Base-by-base conservation (phyloP, 2,113 vertebrate genomes). In the Larimichthys polyactis region DNA sequence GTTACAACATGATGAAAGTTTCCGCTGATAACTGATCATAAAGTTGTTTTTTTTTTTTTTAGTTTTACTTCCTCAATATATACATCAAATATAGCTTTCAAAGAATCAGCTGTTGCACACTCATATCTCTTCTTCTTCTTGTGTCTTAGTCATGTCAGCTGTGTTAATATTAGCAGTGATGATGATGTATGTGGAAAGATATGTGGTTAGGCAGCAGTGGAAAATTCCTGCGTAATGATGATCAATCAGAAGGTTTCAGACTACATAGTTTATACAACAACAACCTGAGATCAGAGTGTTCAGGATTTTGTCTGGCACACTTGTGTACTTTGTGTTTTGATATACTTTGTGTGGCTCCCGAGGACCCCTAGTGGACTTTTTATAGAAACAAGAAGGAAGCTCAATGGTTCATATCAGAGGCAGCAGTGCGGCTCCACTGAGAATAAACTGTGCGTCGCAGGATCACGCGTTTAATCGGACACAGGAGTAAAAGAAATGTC, bases 41-140 rank as follows among this genome's bases (percentile, higher is more conserved):
- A 36, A 36, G 32, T 36, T 36, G 5, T 36, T 40, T 11, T 22
- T 17, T n/a, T 20, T 57, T 58, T 36, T 29, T 10, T 5, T 6
- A 58, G 54, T 80, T 60, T 86, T 52, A 88, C 87, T 91, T 91
- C 91, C 88, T 71, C 54, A 62, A 12, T 40, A 2, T 29, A 3
- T 16, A 15, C 0, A 9, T 48, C 5, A 57, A 11, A 52, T 36
- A 24, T 27, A 48, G 20, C 22, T 72, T 11, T 48, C 20, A 14
- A 58, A 70, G 46, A 1, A 60, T 64, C 71, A 65, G 60, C 49
- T 81, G 72, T 44, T 17, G 64, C 15, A 19, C 12, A 44, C 3
- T 54, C 55, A 73, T 75, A 65, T 43, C 7, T 40, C 8, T 40
- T 40, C 36, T 40, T 40, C 36, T 32, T 59, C 4, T 62, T 16